Base-by-base conservation (phyloP, 2,797 vertebrate genomes). In the Zalophus californianus region DNA sequence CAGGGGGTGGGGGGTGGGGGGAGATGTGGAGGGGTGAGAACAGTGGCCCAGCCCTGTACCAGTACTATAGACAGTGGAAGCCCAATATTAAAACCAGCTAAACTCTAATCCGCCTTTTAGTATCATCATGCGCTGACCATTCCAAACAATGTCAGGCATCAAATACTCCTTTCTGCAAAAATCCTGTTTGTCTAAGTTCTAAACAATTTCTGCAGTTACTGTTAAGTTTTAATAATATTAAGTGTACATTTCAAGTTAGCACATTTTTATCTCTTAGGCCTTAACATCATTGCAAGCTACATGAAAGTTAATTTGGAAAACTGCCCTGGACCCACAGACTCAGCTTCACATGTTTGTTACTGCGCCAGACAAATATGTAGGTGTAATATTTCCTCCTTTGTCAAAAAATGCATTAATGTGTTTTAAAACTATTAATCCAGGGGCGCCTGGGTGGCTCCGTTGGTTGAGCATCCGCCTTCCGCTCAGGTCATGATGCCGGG, bases 1-100 rank as follows among this genome's bases (percentile, higher is more conserved):
- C 10, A 25, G 25, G n/a, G 0, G 6, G 29, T 1, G 1, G 9
- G 13, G 0, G 9, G 16, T 10, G 3, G 73, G 4, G 27, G 9
- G 15, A 15, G 12, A 3, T 15, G 3, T 66, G 62, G 13, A 66
- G 29, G 20, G 32, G 14, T 25, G 16, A 9, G 38, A 62, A 7
- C 54, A 2, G 50, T 5, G 38, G 14, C 32, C 82, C 20, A 35
- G 20, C 32, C 32, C 13, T 66, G 72, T 25, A 72, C 4, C 27
- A 75, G 38, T 13, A n/a, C 41, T 9, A 20, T 3, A 1, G 7
- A 68, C 38, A 56, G 15, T 3, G 5, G 52, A 88, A 77, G 78
- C 25, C 52, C 77, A 56, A 9, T 2, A 52, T 52, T 58, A 79
- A 79, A 94, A 80, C 35, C n/a, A 58, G 20, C 25, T 29, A 16